Conservation (phyloP, 2,888 invertebrate genomes). For the Phoenoteleia sp. region DNA sequence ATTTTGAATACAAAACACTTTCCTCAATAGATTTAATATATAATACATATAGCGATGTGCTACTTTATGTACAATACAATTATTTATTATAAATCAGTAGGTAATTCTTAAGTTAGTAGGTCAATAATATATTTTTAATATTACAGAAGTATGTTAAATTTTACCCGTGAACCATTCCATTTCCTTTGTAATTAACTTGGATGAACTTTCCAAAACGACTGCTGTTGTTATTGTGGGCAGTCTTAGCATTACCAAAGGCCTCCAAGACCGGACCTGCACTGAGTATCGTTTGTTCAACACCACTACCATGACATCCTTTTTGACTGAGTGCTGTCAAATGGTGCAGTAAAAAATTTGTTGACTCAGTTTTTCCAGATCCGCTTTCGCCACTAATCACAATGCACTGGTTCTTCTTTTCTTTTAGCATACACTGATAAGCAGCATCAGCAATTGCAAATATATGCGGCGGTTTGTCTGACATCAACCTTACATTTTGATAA, state of each 20-base stretch:
- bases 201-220: conserved; percentile 99
- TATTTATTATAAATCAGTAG: too few relatives aligned
- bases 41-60: too few relatives aligned
- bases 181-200: conserved; percentile 98
- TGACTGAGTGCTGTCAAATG: conserved; percentile 98
- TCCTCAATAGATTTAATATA: too few relatives aligned
- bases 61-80: too few relatives aligned
- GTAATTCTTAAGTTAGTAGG: too few relatives aligned
- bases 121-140: too few relatives aligned
- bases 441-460: conserved; percentile 98
- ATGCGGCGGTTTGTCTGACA: conserved; percentile 97
- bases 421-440: conserved; percentile 97
- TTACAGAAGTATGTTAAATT: too few relatives aligned
- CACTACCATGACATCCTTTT: conserved; percentile 97
- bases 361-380: conserved; percentile 98
- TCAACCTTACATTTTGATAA: conserved; percentile 97
- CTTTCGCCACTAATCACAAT: conserved; percentile 98
- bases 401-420: conserved; percentile 96
- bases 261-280: conserved; percentile 98
- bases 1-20: too few relatives aligned
- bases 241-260: conserved; percentile 99
- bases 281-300: conserved; percentile 98
- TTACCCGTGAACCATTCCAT: conserved; percentile 99
- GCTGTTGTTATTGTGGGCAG: conserved; percentile 98
- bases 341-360: conserved; percentile 97